Evolutionary conservation across 2,888 invertebrate genomes (phyloP), one percentile per base, ranked within the genome.

Genomic region (Hybos culiciformis): DNA sequence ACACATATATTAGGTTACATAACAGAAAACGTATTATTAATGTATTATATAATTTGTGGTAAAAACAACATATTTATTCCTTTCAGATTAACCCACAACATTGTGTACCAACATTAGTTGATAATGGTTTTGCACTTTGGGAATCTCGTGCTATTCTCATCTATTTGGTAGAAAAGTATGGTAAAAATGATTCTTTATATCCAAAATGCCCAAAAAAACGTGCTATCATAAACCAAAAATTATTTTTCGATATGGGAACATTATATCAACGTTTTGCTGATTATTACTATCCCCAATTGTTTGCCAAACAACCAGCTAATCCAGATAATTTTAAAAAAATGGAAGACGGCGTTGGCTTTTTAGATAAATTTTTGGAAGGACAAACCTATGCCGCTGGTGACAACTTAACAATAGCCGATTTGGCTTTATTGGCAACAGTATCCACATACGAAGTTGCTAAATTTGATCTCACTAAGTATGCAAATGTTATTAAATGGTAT

Each of bases 91-190:
- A 86, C 62, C 85, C 86, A 1, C 85, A 87, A 66, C 88, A 88
- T 62, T 78, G 79, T 29, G 74, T 91, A 47, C 91, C 91, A 8
- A 86, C 86, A 0, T 63, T 91, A 43, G 78, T 82, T 48, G 91
- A 91, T 66, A 78, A 83, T 55, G 88, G 84, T 1, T 80, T 87
- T 57, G 66, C 74, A 8, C 63, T 92, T 46, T 83, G 81, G 75
- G 91, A 92, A 68, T 88, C 88, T 39, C 81, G 87, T 36, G 82
- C 86, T 49, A 88, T 90, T 59, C 74, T 80, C 62, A 70, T 75
- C 2, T 91, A 91, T 65, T 70, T 91, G 58, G 81, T 73, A 24
- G 80, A 79, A 65, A 80, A 83, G 57, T 88, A 88, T 60, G 84
- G 78, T 43, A 83, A 83, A 61, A 77, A 81, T 54, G 82, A 80